A percentile compares a stretch with the other conserved stretches of the same genome.
phyloP scores from a whole-genome alignment of 2,888 invertebrate genomes.

The Agrotis segetum region DNA sequence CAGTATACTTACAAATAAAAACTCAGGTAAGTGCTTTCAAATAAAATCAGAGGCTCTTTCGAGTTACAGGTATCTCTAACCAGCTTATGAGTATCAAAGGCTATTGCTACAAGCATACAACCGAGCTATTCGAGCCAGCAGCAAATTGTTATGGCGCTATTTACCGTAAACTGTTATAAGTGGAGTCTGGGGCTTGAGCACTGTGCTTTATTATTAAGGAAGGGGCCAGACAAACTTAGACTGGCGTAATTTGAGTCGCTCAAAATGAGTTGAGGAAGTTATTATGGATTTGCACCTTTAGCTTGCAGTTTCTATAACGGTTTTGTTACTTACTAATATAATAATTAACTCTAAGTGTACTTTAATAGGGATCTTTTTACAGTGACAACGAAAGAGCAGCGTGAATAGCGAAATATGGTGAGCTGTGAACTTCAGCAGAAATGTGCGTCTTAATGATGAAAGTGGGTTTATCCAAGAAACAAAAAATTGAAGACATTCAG shows the following conservation, averaged over 20 bases:
- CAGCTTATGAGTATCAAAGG: slow-evolving; percentile 24
- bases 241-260: slow-evolving; percentile 18
- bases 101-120: slow-evolving; percentile 58
- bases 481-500: not conserved
- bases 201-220: slow-evolving; percentile 70
- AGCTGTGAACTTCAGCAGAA: too few species aligned
- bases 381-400: too few species aligned
- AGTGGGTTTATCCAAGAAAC: not conserved
- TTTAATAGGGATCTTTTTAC: too few species aligned
- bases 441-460: too few species aligned
- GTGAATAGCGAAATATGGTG: too few species aligned
- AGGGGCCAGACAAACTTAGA: not conserved
- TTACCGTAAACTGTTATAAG: slow-evolving; percentile 76
- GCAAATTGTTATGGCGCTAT: slow-evolving; percentile 77
- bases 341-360: too few species aligned
- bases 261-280: slow-evolving; percentile 4
- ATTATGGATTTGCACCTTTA: not conserved
- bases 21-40: slow-evolving; percentile 4
- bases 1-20: not conserved
- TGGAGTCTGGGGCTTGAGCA: slow-evolving; percentile 75
- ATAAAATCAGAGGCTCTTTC: slow-evolving; percentile 47
- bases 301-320: too few species aligned
- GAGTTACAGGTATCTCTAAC: slow-evolving; percentile 57
- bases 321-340: too few species aligned
- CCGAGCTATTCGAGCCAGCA: slow-evolving; percentile 68